Evolutionary conservation across 1,140 invertebrate species (phyloP), one percentile per base, ranked within the genome.

Genomic region (Drosophila azteca): DNA sequence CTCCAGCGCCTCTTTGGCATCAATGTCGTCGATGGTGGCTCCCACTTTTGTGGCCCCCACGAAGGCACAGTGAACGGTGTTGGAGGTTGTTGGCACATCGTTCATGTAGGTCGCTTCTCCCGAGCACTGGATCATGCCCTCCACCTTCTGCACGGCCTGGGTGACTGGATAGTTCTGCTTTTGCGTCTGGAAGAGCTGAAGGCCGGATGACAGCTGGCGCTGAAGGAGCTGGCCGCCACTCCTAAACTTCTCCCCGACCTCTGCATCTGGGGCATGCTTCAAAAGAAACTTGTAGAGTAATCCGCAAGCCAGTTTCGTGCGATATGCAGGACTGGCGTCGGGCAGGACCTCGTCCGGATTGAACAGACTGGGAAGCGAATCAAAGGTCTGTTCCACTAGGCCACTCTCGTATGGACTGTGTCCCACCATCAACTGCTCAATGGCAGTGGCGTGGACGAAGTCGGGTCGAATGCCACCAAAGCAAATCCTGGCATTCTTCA

Each of bases 71-170:
- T 93, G 94, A 1, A 95, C 92, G 90, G 95, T 93, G 29, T 93
- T 91, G 0, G 92, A 79, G 1, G 93, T 77, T 1, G 92, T 91
- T 8, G 93, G 92, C 9, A 94, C 79, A 80, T 96, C 95, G 75
- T 95, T 95, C 26, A 94, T 87, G 71, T 95, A 96, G 2, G 94
- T 92, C 11, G 94, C 95, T 85, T 96, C 95, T 3, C 96, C 96
- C 20, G 95, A 94, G 77, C 94, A 95, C 93, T 97, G 96, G 43
- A 94, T 92, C 31, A 95, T 74, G 2, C 95, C 94, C 91, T 97
- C 96, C 9, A 96, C 57, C 91, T 98, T 98, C 2, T 94, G 92
- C 39, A 97, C 90, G 0, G 96, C 95, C 90, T 98, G 92, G 66
- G 95, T 96, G 0, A 97, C 83, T 1, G 97, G 97, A 94, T 95